Evolutionary conservation across 2,797 vertebrate genomes (phyloP).

Genomic region (Oreochromis mossambicus): DNA sequence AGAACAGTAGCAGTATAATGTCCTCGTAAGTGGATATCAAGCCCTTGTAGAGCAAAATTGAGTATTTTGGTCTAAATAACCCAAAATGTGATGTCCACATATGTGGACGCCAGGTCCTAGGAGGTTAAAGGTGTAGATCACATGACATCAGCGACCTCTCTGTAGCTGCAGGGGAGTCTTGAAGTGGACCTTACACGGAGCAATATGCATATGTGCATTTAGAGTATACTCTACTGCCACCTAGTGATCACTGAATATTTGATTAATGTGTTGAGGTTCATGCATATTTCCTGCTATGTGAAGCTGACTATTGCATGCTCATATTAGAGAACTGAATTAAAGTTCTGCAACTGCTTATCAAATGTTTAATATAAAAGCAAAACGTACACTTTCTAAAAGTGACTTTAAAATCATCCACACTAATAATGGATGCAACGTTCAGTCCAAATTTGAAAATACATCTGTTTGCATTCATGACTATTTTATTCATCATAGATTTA

Average conservation of each 20-base stretch:
- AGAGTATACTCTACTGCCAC: conserved; percentile 83
- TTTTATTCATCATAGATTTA: conserved; percentile 5
- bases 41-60: too few relatives aligned
- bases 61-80: too few relatives aligned
- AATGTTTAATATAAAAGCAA: background rate
- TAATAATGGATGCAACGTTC: background rate
- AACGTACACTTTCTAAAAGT: background rate
- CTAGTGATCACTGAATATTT: conserved; percentile 76
- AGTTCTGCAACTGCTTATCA: background rate
- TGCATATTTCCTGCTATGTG: conserved; percentile 5
- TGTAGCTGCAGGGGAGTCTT: conserved; percentile 24
- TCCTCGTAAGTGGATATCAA: too few relatives aligned
- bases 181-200: conserved; percentile 9
- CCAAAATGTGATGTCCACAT: too few relatives aligned
- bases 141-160: conserved; percentile 4
- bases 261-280: background rate
- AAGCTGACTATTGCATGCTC: background rate
- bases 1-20: too few relatives aligned
- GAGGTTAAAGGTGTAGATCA: conserved; percentile 12
- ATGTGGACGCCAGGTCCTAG: too few relatives aligned
- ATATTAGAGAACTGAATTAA: background rate
- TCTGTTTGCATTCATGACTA: conserved; percentile 1
- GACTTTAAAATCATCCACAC: background rate
- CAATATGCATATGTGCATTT: conserved; percentile 68
- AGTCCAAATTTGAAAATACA: background rate